Evolutionary conservation across 2,113 vertebrate species (phyloP).

Genomic region (Oxyruncus cristatus): DNA sequence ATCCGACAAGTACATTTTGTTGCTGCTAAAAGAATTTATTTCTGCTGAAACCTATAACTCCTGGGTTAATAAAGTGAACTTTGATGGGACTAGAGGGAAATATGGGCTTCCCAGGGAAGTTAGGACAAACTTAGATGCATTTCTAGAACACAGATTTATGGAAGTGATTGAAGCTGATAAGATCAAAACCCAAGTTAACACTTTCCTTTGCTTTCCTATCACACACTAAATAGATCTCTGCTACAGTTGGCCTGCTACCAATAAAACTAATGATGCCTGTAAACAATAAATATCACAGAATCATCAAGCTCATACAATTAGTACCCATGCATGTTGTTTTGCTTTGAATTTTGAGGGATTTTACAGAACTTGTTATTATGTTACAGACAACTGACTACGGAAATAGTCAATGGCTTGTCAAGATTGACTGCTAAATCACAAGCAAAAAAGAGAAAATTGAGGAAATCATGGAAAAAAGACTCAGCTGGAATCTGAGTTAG

Average conservation of each 20-base stretch:
- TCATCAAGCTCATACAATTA: background rate
- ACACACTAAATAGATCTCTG: slow-evolving; percentile 39
- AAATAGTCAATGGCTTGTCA: background rate
- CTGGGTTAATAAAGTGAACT: slow-evolving; percentile 75
- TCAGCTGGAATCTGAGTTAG: background rate
- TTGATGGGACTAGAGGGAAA: slow-evolving; percentile 75
- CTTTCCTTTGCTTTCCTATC: slow-evolving; percentile 58
- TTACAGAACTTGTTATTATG: background rate
- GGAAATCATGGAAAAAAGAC: background rate
- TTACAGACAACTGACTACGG: background rate
- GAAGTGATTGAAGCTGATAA: slow-evolving; percentile 71
- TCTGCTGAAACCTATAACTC: slow-evolving; percentile 74
- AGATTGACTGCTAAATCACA: background rate
- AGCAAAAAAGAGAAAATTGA: background rate
- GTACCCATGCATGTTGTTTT: background rate
- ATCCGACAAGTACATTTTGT: slow-evolving; percentile 67
- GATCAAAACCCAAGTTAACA: slow-evolving; percentile 68
- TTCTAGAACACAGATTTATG: slow-evolving; percentile 71
- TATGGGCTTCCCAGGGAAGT: slow-evolving; percentile 73
- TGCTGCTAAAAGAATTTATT: slow-evolving; percentile 74
- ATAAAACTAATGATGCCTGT: slow-evolving; percentile 11
- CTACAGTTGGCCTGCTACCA: slow-evolving; percentile 30
- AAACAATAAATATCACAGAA: slow-evolving; percentile 30
- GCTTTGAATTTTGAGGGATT: slow-evolving; percentile 8
- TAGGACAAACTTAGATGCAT: slow-evolving; percentile 69